Evolutionary conservation across 2,888 invertebrate species (phyloP), one percentile per base, ranked within the genome.

Genomic region (Tortricodes alternella): DNA sequence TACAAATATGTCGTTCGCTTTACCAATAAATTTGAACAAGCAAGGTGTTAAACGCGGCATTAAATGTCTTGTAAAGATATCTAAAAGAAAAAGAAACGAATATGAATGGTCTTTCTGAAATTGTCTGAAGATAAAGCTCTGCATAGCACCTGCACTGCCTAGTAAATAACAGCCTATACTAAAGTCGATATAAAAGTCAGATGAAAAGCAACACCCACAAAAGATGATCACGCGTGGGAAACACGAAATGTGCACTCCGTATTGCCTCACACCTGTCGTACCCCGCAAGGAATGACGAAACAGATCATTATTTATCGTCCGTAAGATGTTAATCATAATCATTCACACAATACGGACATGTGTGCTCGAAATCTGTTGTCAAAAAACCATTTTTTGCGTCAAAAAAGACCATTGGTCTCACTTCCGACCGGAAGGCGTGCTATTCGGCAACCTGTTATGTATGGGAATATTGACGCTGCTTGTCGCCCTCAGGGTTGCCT

Each of bases 341-440:
- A 70, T 68, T 65, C 66, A 61, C 55, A 64, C 63, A 61, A 58
- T 65, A 64, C 65, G 74, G 76, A 77, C 88, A 87, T 86, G 81
- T 84, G 85, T 74, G 77, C 73, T 77, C 70, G 67, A 73, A 68
- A 76, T 78, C 76, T 78, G 82, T 83, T 81, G 75, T 50, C 16
- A 23, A 56, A 48, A 80, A 71, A 68, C 60, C 66, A 69, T 75
- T 78, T 80, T 77, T 74, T 76, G 74, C 57, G 55, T 49, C 62
- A 59, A 70, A 78, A 82, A 82, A 80, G 83, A 85, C 86, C 83
- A 85, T 80, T 82, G 78, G 83, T 80, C 78, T 73, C 74, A 89
- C 89, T 90, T 90, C 89, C 89, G 86, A 83, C 87, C 86, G 89
- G 89, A 89, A 89, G 81, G 66, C 80, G 72, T 74, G 70, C 76